phyloP scores from a whole-genome alignment of 35 echinoderm and acorn worm species.

The Apostichopus parvimensis region DNA sequence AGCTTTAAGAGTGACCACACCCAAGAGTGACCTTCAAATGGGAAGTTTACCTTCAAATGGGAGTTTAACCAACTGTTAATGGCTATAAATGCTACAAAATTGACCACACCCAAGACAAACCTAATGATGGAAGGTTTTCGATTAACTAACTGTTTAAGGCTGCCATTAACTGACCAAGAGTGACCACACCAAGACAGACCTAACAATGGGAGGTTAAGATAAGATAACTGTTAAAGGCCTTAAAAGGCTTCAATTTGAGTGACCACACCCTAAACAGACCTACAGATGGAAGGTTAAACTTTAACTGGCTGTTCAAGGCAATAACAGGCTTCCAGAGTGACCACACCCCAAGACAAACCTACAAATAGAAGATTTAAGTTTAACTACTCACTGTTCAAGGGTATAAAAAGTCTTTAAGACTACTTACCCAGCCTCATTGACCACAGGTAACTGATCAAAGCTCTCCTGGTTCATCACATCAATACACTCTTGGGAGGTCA shows the following conservation, averaged over 20 bases:
- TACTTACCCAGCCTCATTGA: conserved; percentile 86
- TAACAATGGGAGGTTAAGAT: too few relatives aligned
- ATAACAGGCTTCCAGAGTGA: too few relatives aligned
- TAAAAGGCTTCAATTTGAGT: conserved; percentile 83
- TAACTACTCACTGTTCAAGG: background rate
- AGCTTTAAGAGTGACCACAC: conserved; percentile 60
- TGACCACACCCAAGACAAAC: too few relatives aligned
- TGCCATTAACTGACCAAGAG: background rate
- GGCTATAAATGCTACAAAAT: too few relatives aligned
- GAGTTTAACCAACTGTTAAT: too few relatives aligned
- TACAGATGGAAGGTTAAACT: background rate
- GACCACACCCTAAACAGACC: conserved; percentile 77
- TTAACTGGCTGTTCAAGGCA: too few relatives aligned
- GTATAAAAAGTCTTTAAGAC: background rate
- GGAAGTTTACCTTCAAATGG: too few relatives aligned
- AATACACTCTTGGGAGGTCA: conserved; percentile 83
- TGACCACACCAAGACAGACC: conserved; percentile 71
- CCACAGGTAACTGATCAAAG: conserved; percentile 93
- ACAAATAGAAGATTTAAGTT: too few relatives aligned
- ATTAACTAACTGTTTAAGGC: too few relatives aligned
- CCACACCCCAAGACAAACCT: too few relatives aligned
- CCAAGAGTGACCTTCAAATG: conserved; percentile 65
- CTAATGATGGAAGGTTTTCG: too few relatives aligned
- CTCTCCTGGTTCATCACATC: conserved; percentile 82
- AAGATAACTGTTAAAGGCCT: conserved; percentile 52